Percentiles rank a stretch among this genome's conserved stretches.
phyloP scores from a whole-genome alignment of 2,797 vertebrate species.

The Melanotaenia pygmaea region DNA sequence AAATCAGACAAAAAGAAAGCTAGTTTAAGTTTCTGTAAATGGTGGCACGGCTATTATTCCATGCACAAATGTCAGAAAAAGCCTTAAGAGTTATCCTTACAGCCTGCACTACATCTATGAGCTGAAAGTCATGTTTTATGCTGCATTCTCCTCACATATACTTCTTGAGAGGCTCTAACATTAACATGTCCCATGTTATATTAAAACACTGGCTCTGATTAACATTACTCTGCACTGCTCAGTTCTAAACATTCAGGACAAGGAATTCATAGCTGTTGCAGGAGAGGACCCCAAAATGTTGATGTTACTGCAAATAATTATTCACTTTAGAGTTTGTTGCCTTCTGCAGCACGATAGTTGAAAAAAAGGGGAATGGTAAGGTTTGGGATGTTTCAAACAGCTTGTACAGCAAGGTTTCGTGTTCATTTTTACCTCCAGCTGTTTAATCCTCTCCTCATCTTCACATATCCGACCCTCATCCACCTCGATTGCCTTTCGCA shows the following conservation, averaged over 20 bases:
- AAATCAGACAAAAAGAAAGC: no score
- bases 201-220: neutral
- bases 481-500: slow-evolving; percentile 95
- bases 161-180: neutral
- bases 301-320: neutral
- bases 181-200: neutral
- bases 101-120: no score
- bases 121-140: neutral
- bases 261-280: no score
- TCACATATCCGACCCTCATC: slow-evolving; percentile 91
- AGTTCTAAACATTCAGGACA: neutral
- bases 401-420: neutral
- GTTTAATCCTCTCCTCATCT: slow-evolving; percentile 94
- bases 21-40: no score
- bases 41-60: no score
- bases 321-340: neutral
- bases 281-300: no score
- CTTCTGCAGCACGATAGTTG: neutral
- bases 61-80: no score
- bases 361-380: neutral
- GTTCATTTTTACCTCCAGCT: slow-evolving; percentile 88
- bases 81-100: no score
- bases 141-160: neutral
- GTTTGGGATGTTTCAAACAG: neutral
- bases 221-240: neutral